Conservation (phyloP, 30 jellyfish, hydroid and myxozoan species). For the Catostylus mosaicus region DNA sequence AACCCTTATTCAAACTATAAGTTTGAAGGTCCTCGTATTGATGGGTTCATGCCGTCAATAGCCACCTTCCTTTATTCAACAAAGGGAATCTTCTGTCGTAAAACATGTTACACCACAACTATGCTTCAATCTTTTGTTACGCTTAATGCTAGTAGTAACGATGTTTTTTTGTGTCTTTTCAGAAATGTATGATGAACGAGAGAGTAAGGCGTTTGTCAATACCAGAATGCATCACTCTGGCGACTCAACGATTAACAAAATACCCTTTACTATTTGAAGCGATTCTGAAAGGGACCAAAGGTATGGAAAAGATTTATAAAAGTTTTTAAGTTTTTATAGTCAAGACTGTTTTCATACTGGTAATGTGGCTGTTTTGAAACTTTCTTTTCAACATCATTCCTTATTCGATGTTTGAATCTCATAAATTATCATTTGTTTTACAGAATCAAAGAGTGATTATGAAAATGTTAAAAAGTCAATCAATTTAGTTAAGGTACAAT, state of each 20-base stretch:
- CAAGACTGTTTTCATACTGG: too few relatives aligned
- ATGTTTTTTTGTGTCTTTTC: neutral
- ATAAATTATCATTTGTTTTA: neutral
- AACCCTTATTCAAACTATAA: too few relatives aligned
- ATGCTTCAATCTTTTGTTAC: too few relatives aligned
- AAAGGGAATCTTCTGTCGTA: too few relatives aligned
- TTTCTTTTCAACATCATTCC: neutral
- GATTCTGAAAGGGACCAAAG: constrained; percentile 92
- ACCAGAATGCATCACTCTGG: constrained; percentile 96
- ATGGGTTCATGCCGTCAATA: too few relatives aligned
- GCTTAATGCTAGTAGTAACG: too few relatives aligned
- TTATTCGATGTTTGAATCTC: neutral
- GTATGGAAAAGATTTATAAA: constrained; percentile 7
- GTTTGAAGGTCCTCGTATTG: too few relatives aligned
- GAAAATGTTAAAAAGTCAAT: constrained; percentile 73
- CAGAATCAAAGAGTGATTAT: constrained; percentile 91
- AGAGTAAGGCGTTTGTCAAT: constrained; percentile 85
- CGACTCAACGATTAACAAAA: constrained; percentile 94
- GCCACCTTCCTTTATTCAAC: too few relatives aligned
- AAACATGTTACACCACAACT: too few relatives aligned
- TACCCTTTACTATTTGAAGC: constrained; percentile 96
- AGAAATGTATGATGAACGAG: constrained; percentile 90
- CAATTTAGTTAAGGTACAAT: constrained; percentile 61
- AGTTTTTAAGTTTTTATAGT: neutral
- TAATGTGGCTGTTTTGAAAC: neutral